Evolutionary conservation across 1,140 invertebrate species (phyloP).

Genomic region (Drosophila bipectinata): DNA sequence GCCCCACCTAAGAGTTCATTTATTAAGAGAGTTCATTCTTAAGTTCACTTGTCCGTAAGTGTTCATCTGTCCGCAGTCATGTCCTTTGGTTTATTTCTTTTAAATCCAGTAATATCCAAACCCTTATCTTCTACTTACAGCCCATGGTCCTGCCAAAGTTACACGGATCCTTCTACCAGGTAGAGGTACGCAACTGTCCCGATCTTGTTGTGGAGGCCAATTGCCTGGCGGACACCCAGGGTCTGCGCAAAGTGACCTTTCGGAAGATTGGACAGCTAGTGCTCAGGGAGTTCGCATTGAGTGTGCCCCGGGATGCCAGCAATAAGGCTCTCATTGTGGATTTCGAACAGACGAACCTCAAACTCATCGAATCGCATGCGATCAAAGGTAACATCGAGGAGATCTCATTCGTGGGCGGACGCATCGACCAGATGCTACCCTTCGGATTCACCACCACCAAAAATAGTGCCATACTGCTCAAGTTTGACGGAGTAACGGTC

Average conservation of each 20-base stretch:
- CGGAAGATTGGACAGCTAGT: slow-evolving; percentile 84
- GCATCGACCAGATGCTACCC: slow-evolving; percentile 87
- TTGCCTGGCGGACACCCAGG: slow-evolving; percentile 83
- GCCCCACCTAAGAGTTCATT: too few species aligned
- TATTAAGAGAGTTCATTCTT: not conserved
- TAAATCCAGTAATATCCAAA: not conserved
- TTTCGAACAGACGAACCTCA: slow-evolving; percentile 84
- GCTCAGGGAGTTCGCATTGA: slow-evolving; percentile 77
- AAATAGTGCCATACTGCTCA: slow-evolving; percentile 76
- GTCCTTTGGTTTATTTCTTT: too few species aligned
- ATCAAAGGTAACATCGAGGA: slow-evolving; percentile 89
- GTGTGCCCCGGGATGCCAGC: slow-evolving; percentile 67
- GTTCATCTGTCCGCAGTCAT: not conserved
- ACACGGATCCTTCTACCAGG: slow-evolving; percentile 58
- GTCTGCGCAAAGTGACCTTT: slow-evolving; percentile 84
- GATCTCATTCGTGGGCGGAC: slow-evolving; percentile 87
- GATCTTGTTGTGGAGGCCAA: slow-evolving; percentile 61
- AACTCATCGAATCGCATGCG: slow-evolving; percentile 87
- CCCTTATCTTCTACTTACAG: slow-evolving; percentile 25
- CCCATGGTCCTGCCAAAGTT: slow-evolving; percentile 62
- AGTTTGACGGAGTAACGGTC: slow-evolving; percentile 82
- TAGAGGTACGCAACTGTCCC: slow-evolving; percentile 74
- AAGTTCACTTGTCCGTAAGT: not conserved
- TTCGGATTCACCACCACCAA: slow-evolving; percentile 89
- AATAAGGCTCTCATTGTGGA: slow-evolving; percentile 75